Evolutionary conservation across 1,140 invertebrate genomes (phyloP), one percentile per base, ranked within the genome.

Genomic region (Drosophila orosa): DNA sequence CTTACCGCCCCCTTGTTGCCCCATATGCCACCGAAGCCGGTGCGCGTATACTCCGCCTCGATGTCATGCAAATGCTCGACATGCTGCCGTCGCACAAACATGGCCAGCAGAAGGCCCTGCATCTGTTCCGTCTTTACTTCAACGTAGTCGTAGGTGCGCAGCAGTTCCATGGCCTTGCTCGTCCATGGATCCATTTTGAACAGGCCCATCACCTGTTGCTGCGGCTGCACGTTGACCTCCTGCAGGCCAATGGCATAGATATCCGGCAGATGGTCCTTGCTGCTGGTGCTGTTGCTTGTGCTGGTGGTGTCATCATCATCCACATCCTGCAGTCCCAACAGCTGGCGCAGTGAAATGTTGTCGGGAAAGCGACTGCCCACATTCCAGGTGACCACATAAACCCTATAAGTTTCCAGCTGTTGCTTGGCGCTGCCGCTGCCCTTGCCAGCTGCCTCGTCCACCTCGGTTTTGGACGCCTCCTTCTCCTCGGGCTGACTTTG

Each of bases 1-100:
- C 96, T 97, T 0, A 98, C 96, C 3, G 96, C 98, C 22, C 98
- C 98, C 94, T 99, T 99, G 92, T 98, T 99, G 57, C 98, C 98
- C 97, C 97, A 98, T 91, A 97, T 95, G 61, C 98, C 98, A 35
- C 95, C 95, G 69, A 98, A 94, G 1, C 98, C 98, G 50, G 97
- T 98, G 79, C 95, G 95, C 0, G 97, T 98, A 83, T 96, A 96
- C 79, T 96, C 95, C 17, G 95, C 95, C 91, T 98, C 96, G 52
- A 98, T 95, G 83, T 96, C 95, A 76, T 96, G 94, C 25, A 98
- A 91, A 92, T 96, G 95, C 22, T 94, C 93, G 1, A 99, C 91
- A 93, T 98, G 96, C 80, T 95, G 95, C 73, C 96, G 93, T 50
- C 96, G 93, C 29, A 95, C 94, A 86, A 97, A 98, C 10, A 97